phyloP scores from a whole-genome alignment of 1,140 invertebrate genomes.

The Psilanteris sp. region DNA sequence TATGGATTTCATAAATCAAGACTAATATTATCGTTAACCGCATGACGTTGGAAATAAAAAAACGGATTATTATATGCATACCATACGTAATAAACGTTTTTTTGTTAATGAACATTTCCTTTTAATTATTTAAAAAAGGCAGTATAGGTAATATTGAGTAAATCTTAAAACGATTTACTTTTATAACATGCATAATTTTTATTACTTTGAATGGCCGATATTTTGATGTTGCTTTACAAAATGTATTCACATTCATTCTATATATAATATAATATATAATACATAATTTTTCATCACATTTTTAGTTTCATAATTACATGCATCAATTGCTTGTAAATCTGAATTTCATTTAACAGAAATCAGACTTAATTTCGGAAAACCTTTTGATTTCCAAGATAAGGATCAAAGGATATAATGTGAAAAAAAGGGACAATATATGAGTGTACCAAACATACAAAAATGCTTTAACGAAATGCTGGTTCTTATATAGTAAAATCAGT shows the following conservation, averaged over 20 bases:
- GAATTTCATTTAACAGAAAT: too few relatives aligned
- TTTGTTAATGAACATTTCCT: too few relatives aligned
- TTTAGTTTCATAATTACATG: slow-evolving; percentile 37
- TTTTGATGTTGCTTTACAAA: slow-evolving; percentile 57
- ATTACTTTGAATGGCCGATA: slow-evolving; percentile 46
- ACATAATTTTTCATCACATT: slow-evolving; percentile 53
- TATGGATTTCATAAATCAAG: too few relatives aligned
- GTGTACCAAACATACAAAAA: not conserved
- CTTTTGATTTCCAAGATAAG: slow-evolving; percentile 6
- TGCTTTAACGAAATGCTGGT: slow-evolving; percentile 28
- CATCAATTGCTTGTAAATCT: slow-evolving; percentile 20
- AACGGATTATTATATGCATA: too few relatives aligned
- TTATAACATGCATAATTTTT: slow-evolving; percentile 61
- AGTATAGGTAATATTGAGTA: too few relatives aligned
- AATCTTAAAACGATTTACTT: slow-evolving; percentile 4
- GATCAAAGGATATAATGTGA: too few relatives aligned
- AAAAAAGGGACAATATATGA: too few relatives aligned
- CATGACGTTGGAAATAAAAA: too few relatives aligned
- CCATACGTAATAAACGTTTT: too few relatives aligned
- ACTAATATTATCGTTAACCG: too few relatives aligned
- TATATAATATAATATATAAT: slow-evolving; percentile 43
- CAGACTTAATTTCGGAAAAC: slow-evolving; percentile 12
- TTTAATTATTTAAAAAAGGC: too few relatives aligned
- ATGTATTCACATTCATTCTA: slow-evolving; percentile 60
- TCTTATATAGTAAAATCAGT: slow-evolving; percentile 25